Evolutionary conservation across 2,888 invertebrate species (phyloP).

Genomic region (Drosophila nr. perissopoda): DNA sequence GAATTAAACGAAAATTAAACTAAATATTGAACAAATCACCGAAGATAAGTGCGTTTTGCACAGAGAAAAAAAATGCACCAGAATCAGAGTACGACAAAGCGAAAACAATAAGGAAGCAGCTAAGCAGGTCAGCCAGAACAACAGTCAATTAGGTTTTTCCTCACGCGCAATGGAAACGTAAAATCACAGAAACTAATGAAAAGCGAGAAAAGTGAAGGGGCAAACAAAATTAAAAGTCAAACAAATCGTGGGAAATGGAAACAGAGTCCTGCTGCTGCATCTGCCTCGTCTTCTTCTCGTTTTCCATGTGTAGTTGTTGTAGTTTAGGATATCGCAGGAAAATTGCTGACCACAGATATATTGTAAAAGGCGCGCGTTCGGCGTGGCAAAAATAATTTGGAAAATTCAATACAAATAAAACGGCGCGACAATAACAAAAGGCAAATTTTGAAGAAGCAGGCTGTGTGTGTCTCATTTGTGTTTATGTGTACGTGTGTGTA

Average conservation of each 20-base stretch:
- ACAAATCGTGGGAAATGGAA: constrained; percentile 60
- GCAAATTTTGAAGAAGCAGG: constrained; percentile 53
- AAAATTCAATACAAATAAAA: constrained; percentile 73
- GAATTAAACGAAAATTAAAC: constrained; percentile 33
- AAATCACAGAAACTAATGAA: constrained; percentile 41
- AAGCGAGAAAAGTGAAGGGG: constrained; percentile 35
- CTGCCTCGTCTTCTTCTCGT: constrained; percentile 9
- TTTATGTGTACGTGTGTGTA: constrained; percentile 31
- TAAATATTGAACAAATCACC: constrained; percentile 30
- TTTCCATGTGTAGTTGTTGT: constrained; percentile 35
- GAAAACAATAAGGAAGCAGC: constrained; percentile 13
- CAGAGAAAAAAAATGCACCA: constrained; percentile 35
- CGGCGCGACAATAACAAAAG: constrained; percentile 57
- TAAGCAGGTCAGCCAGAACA: constrained; percentile 1
- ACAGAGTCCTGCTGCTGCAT: constrained; percentile 36
- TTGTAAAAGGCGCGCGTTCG: constrained; percentile 49
- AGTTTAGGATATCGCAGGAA: constrained; percentile 54
- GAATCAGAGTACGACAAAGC: constrained; percentile 18
- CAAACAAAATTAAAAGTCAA: constrained; percentile 23
- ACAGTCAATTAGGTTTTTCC: constrained; percentile 36
- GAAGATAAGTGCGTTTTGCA: constrained; percentile 38
- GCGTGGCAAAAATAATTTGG: constrained; percentile 55
- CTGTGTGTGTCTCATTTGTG: constrained; percentile 48
- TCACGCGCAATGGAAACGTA: constrained; percentile 35
- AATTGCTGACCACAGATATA: constrained; percentile 50